phyloP scores from a whole-genome alignment of 2,113 vertebrate species.

The Erythrocercus mccallii region DNA sequence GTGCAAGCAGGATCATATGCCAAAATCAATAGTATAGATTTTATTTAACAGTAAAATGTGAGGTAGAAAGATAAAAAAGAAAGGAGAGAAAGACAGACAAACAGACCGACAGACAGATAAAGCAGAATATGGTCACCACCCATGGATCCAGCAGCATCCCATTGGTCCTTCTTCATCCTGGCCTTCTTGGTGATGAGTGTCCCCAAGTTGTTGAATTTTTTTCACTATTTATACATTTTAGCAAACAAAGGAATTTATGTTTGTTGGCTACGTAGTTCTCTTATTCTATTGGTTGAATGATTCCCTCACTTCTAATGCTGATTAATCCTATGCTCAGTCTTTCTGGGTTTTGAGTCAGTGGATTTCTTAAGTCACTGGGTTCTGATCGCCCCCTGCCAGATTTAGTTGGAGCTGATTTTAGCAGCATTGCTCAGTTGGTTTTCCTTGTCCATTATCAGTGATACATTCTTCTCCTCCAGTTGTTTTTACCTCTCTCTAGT shows the following conservation, averaged over 20 bases:
- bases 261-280: neutral
- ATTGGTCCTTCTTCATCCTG: neutral
- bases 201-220: accelerated
- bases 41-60: neutral
- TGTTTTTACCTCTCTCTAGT: neutral
- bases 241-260: neutral
- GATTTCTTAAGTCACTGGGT: neutral
- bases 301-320: neutral
- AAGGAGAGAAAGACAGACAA: neutral
- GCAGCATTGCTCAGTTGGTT: neutral
- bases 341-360: neutral
- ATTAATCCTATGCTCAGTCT: neutral
- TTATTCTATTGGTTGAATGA: neutral
- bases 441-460: neutral
- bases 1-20: neutral
- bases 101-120: neutral
- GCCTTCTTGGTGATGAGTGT: neutral
- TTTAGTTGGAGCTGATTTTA: neutral
- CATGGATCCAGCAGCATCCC: neutral
- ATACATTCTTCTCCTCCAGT: neutral
- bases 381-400: neutral
- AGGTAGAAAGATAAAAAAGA: neutral
- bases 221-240: neutral
- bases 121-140: neutral
- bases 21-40: neutral